A percentile compares a stretch with the other conserved stretches of the same genome.
Conservation (phyloP, 2,888 invertebrate species). For the Pterobdella sp. region DNA sequence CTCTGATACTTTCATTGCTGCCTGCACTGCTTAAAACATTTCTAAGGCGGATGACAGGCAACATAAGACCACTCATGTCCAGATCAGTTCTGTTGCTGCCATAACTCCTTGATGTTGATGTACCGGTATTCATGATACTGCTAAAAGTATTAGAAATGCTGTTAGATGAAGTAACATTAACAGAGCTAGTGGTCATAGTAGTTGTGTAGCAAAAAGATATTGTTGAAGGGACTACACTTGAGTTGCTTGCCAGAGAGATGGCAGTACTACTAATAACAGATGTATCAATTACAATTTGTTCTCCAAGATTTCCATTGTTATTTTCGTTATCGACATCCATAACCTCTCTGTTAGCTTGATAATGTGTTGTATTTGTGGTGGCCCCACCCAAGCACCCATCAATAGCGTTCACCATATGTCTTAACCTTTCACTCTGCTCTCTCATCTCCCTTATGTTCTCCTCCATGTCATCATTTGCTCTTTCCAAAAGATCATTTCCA, state of each 20-base stretch:
- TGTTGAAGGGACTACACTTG: too few relatives aligned
- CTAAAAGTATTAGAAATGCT: background rate
- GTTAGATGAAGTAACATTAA: background rate
- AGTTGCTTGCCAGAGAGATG: too few relatives aligned
- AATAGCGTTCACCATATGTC: background rate
- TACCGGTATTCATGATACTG: background rate
- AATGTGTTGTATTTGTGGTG: background rate
- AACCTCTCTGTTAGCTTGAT: background rate
- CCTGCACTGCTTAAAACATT: background rate
- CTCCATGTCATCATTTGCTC: background rate
- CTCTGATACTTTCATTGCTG: background rate
- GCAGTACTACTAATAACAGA: constrained; percentile 1
- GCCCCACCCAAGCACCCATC: background rate
- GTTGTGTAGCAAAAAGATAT: too few relatives aligned
- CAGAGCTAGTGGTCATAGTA: background rate
- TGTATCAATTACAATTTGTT: background rate
- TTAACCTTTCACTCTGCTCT: background rate
- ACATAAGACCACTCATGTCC: background rate
- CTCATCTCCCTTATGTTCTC: background rate
- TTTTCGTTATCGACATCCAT: background rate
- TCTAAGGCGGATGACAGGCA: background rate
- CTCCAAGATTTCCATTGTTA: background rate
- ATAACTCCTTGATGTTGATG: background rate
- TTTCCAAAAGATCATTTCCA: background rate
- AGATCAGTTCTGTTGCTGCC: background rate